Evolutionary conservation across 2,888 invertebrate genomes (phyloP).

Genomic region (Andrena marginata): DNA sequence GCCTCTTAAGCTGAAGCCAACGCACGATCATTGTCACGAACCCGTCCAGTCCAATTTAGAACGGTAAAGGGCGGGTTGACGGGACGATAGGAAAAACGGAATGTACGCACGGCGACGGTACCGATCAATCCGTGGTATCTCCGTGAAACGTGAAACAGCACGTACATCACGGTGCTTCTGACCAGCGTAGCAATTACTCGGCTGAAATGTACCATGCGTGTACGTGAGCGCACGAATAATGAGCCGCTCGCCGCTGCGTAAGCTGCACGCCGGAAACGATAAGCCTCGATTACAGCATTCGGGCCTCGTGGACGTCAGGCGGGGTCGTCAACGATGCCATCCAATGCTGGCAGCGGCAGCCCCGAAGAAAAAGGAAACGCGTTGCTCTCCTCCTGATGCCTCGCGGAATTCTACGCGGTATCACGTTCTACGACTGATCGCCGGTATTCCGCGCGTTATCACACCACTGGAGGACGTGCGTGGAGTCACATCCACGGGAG

Average conservation of each 20-base stretch:
- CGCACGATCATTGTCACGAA: neutral
- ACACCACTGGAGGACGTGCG: neutral
- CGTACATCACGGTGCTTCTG: constrained; percentile 33
- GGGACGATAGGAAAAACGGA: neutral
- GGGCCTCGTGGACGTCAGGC: constrained; percentile 21
- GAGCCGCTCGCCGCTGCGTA: constrained; percentile 59
- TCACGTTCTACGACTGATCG: constrained; percentile 1
- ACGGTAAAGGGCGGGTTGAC: neutral
- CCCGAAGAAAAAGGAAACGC: constrained; percentile 5
- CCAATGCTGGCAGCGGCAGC: neutral
- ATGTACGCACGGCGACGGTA: neutral
- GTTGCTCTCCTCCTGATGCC: neutral
- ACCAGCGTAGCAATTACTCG: constrained; percentile 62
- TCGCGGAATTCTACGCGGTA: constrained; percentile 6
- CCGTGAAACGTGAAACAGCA: constrained; percentile 20
- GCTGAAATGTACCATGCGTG: constrained; percentile 50
- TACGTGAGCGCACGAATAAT: constrained; percentile 69
- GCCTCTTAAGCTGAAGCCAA: neutral
- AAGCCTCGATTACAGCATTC: constrained; percentile 31
- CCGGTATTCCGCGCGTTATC: neutral
- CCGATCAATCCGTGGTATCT: constrained; percentile 4
- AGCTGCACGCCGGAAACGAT: constrained; percentile 44
- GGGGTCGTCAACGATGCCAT: constrained; percentile 6
- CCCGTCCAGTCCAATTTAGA: neutral
- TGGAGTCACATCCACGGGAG: neutral